These are phyloP conservation scores for Caenorhabditis uteleia DNA, from an alignment of 2,888 invertebrate genomes.

Conservation along the genomic window DNA sequence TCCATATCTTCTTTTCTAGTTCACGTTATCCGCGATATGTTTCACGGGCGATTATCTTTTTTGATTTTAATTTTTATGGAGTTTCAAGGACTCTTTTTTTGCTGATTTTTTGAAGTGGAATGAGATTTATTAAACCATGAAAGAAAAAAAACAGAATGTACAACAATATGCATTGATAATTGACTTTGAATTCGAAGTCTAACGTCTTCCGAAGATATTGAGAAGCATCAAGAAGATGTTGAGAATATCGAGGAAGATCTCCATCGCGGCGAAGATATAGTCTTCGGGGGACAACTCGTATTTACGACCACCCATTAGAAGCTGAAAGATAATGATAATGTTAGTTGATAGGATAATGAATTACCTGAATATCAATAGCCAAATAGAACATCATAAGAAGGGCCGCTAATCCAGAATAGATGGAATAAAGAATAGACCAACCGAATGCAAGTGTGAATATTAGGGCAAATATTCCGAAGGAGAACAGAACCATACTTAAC, in stretches of 20 bases:
- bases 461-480: slow-evolving; percentile 73
- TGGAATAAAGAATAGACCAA: slow-evolving; percentile 48
- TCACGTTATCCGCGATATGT: no score
- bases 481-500: slow-evolving; percentile 72
- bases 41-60: no score
- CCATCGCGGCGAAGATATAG: slow-evolving; percentile 75
- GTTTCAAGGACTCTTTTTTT: no score
- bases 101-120: no score
- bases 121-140: no score
- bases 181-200: no score
- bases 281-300: slow-evolving; percentile 76
- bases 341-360: not conserved
- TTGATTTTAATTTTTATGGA: no score
- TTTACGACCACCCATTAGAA: slow-evolving; percentile 77
- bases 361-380: slow-evolving; percentile 76
- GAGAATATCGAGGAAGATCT: slow-evolving; percentile 77
- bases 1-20: no score
- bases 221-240: slow-evolving; percentile 75
- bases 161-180: no score
- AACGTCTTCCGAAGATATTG: slow-evolving; percentile 52
- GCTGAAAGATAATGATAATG: slow-evolving; percentile 67
- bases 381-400: slow-evolving; percentile 75
- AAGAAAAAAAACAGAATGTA: no score
- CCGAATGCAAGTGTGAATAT: slow-evolving; percentile 43
- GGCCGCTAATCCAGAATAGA: slow-evolving; percentile 75